These are phyloP conservation scores for Carabus problematicus DNA, from an alignment of 2,888 invertebrate species.

Conservation along the genomic window DNA sequence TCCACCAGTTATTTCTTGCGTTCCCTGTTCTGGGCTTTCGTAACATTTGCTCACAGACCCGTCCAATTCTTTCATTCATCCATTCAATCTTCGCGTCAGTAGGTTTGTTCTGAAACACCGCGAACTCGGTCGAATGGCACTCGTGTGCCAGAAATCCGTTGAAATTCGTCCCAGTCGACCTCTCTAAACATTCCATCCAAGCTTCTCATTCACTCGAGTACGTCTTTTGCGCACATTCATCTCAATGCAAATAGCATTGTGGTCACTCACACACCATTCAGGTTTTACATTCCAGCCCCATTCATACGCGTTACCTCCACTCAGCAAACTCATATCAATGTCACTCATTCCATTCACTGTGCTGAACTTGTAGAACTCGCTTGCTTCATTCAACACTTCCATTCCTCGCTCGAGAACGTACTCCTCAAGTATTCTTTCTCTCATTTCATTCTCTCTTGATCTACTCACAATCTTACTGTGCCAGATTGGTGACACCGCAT, in stretches of 20 bases:
- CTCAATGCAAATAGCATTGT: background rate
- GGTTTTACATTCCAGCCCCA: background rate
- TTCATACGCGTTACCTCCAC: background rate
- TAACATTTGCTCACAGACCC: too few relatives aligned
- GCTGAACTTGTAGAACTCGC: too few relatives aligned
- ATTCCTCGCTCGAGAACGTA: too few relatives aligned
- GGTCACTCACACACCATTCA: slow-evolving; percentile 3
- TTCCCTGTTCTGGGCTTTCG: too few relatives aligned
- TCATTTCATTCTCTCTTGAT: background rate
- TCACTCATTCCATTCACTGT: background rate
- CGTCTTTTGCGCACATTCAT: background rate
- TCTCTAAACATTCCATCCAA: background rate
- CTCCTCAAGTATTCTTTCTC: too few relatives aligned
- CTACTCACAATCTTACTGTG: slow-evolving; percentile 35
- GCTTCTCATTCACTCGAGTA: background rate
- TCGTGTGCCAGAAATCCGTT: too few relatives aligned
- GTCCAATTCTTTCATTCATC: too few relatives aligned
- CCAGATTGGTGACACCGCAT: slow-evolving; percentile 46
- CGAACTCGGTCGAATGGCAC: too few relatives aligned
- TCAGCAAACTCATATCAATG: background rate
- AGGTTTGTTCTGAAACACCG: too few relatives aligned
- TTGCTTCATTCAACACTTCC: too few relatives aligned
- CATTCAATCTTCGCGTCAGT: too few relatives aligned
- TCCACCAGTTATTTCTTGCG: background rate
- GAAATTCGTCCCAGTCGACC: background rate